phyloP scores from a whole-genome alignment of 2,888 invertebrate genomes.

The Penaeus monodon region DNA sequence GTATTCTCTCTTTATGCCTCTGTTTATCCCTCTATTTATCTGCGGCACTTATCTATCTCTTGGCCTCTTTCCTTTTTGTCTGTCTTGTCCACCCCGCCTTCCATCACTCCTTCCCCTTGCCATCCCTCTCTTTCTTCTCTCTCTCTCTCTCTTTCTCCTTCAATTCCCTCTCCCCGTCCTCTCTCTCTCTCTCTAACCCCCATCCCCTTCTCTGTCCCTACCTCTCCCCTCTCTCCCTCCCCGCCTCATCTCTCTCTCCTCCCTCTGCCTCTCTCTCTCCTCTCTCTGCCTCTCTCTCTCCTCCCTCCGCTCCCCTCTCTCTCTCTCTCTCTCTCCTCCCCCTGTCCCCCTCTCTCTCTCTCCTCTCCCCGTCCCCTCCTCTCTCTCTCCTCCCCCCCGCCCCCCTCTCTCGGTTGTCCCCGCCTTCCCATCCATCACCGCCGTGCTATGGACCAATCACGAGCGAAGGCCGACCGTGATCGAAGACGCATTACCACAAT shows the following conservation, averaged over 20 bases:
- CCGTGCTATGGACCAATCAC: slow-evolving; percentile 45
- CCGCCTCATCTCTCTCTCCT: not conserved
- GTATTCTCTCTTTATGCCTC: too few species aligned
- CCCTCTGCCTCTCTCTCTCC: not conserved
- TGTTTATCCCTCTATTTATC: too few species aligned
- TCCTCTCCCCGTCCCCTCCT: not conserved
- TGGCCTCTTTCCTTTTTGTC: too few species aligned
- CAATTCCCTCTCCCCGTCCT: too few species aligned
- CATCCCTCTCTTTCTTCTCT: too few species aligned
- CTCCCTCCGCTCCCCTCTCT: not conserved
- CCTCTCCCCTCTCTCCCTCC: not conserved
- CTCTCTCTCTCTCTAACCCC: too few species aligned
- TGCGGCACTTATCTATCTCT: too few species aligned
- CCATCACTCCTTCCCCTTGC: too few species aligned
- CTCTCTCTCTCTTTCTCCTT: too few species aligned
- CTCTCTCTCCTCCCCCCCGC: not conserved
- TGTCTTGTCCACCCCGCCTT: too few species aligned
- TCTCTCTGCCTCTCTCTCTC: not conserved
- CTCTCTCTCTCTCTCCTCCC: not conserved
- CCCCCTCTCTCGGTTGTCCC: slow-evolving; percentile 18
- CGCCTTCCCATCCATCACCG: slow-evolving; percentile 45
- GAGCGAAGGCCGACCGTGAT: slow-evolving; percentile 37
- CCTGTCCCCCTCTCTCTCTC: not conserved
- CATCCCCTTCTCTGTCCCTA: too few species aligned
- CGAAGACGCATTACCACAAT: slow-evolving; percentile 48